These are phyloP conservation scores for Anoplolepis gracilipes DNA, from an alignment of 1,140 invertebrate species.

Conservation along the genomic window DNA sequence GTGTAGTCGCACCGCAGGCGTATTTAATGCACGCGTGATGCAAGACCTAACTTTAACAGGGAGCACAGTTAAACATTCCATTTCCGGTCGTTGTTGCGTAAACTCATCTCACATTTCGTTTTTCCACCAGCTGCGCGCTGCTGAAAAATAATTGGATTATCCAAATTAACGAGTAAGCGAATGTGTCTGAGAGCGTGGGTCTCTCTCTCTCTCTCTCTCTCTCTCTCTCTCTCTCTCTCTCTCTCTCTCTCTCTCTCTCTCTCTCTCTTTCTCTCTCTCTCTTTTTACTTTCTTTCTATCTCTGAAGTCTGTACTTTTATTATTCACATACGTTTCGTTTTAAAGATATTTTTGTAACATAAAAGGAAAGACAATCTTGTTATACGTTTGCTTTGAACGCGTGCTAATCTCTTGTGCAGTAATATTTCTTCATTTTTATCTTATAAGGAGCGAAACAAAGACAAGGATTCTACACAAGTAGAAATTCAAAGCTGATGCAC, in stretches of 20 bases:
- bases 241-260: background rate
- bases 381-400: background rate
- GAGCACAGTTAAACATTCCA: conserved; percentile 15
- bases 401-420: background rate
- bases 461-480: background rate
- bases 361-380: conserved; percentile 9
- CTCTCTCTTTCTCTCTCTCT: background rate
- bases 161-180: conserved; percentile 11
- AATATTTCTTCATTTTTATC: conserved; percentile 1
- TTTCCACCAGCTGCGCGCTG: background rate
- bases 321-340: conserved; percentile 1
- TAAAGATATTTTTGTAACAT: background rate
- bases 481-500: background rate
- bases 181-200: background rate
- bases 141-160: conserved; percentile 34
- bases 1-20: background rate
- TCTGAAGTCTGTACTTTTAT: background rate
- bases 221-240: too few species aligned
- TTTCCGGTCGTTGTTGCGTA: conserved; percentile 32
- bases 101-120: conserved; percentile 7
- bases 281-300: background rate
- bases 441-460: background rate
- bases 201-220: background rate
- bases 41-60: conserved; percentile 1
- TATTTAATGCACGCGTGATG: conserved; percentile 23